These are phyloP conservation scores for Meleagris gallopavo DNA, from an alignment of 2,113 vertebrate species.

Conservation along the genomic window DNA sequence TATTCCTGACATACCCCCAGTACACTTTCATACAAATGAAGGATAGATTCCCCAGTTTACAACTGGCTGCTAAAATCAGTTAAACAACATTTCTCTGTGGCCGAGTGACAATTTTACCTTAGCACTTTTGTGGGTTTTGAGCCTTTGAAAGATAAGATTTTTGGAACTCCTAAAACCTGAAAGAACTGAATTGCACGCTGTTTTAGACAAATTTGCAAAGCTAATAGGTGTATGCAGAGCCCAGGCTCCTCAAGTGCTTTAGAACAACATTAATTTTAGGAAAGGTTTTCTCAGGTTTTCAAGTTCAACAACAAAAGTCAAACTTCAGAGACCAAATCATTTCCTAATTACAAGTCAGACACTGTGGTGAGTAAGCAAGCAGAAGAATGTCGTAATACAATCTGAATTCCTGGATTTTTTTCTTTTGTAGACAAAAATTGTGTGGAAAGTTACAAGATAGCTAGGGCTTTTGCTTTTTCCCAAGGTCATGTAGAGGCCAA, in stretches of 20 bases:
- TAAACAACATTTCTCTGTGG: neutral
- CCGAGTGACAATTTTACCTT: neutral
- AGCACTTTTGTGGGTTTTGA: neutral
- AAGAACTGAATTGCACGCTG: neutral
- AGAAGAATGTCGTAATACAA: neutral
- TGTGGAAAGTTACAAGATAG: neutral
- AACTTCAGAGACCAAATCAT: neutral
- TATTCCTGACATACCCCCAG: neutral
- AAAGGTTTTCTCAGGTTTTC: neutral
- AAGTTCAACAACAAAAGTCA: neutral
- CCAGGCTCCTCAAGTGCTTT: neutral
- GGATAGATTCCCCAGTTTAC: neutral
- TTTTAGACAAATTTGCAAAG: neutral
- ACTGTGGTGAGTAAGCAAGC: neutral
- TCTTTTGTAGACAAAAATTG: neutral
- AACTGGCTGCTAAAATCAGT: neutral
- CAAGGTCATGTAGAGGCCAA: neutral
- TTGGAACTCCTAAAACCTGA: neutral
- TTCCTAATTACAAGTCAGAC: neutral
- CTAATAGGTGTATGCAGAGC: neutral
- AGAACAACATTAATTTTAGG: neutral
- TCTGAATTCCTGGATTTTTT: constrained; percentile 22
- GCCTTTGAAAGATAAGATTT: neutral
- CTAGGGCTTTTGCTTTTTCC: neutral
- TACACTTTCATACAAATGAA: neutral